Evolutionary conservation across 1,140 invertebrate species (phyloP).

Genomic region (Laupala kohalensis): DNA sequence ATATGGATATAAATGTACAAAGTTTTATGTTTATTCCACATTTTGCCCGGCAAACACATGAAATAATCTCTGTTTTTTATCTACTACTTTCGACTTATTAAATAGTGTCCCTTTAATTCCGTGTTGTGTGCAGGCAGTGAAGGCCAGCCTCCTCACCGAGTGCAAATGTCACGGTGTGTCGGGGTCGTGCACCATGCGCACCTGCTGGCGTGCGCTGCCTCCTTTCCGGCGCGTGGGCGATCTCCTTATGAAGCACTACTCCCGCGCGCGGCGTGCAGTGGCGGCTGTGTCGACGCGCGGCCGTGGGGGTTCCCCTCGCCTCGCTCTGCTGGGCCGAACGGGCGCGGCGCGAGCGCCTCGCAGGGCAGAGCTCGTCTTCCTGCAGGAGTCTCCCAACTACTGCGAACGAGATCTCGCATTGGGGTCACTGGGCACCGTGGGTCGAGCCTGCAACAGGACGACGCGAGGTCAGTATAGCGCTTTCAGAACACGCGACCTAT

Average conservation of each 20-base stretch:
- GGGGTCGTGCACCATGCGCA: slow-evolving; percentile 85
- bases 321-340: slow-evolving; percentile 35
- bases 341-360: slow-evolving; percentile 19
- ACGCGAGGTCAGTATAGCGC: slow-evolving; percentile 44
- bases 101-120: too few species aligned
- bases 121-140: slow-evolving; percentile 66
- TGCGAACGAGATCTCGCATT: slow-evolving; percentile 61
- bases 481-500: not conserved
- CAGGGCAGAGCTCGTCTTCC: slow-evolving; percentile 71
- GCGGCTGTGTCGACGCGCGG: slow-evolving; percentile 41
- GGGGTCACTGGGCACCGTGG: slow-evolving; percentile 73
- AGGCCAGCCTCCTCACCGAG: slow-evolving; percentile 63
- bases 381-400: slow-evolving; percentile 84
- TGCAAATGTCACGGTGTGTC: slow-evolving; percentile 96
- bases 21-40: too few species aligned
- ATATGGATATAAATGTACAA: too few species aligned
- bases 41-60: too few species aligned
- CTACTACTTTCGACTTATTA: too few species aligned
- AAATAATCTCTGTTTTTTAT: too few species aligned
- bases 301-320: slow-evolving; percentile 13
- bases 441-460: slow-evolving; percentile 71
- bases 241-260: slow-evolving; percentile 69
- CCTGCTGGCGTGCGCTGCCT: slow-evolving; percentile 85
- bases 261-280: slow-evolving; percentile 48
- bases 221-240: slow-evolving; percentile 73